These are phyloP conservation scores for Ardeotis arabs DNA, from an alignment of 2,113 vertebrate genomes.

Conservation along the genomic window DNA sequence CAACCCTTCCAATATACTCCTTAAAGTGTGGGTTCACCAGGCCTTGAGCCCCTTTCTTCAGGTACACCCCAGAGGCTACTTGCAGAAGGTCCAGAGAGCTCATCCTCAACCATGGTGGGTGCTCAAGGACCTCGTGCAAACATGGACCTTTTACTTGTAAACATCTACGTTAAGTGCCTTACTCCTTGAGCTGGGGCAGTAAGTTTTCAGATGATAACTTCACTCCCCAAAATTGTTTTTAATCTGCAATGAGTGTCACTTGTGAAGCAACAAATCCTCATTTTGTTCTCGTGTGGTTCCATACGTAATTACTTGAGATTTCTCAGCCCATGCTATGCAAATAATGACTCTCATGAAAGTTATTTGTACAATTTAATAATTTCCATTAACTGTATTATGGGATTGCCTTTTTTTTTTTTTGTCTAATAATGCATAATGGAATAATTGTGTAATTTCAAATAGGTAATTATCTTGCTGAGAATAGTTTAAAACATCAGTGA, in stretches of 20 bases:
- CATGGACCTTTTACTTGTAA: neutral
- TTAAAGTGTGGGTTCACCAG: neutral
- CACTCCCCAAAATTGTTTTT: neutral
- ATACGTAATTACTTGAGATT: constrained; percentile 9
- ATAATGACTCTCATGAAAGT: constrained; percentile 32
- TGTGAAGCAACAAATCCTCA: neutral
- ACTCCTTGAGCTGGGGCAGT: neutral
- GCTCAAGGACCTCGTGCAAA: neutral
- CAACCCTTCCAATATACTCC: neutral
- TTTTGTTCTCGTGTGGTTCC: neutral
- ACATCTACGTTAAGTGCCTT: neutral
- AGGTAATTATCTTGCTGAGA: constrained; percentile 38
- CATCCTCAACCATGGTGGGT: neutral
- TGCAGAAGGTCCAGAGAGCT: neutral
- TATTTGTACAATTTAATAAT: constrained; percentile 37
- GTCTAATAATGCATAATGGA: constrained; percentile 47
- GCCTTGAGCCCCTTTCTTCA: neutral
- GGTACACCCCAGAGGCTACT: neutral
- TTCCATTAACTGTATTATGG: constrained; percentile 24
- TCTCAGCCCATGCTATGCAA: constrained; percentile 24
- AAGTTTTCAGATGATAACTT: neutral
- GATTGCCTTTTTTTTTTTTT: neutral
- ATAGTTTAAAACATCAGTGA: neutral
- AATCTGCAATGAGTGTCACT: neutral
- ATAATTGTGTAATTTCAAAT: constrained; percentile 28